Evolutionary conservation across 2,888 invertebrate species (phyloP), one percentile per base, ranked within the genome.

Genomic region (Dynastes tityus): DNA sequence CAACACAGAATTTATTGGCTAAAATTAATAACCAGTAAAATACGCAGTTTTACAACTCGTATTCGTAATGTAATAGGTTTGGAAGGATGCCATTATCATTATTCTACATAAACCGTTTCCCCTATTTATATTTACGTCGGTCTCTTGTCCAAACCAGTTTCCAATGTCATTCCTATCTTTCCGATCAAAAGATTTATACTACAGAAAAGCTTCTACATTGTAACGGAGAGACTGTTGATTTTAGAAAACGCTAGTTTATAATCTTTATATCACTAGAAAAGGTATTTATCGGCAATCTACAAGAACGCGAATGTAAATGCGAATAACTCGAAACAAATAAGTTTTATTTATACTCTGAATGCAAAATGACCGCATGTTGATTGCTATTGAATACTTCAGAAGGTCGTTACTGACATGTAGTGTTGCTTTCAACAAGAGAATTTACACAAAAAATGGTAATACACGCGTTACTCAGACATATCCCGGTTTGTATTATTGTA

Each of bases 281-380:
- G 49, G 27, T 67, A 67, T 49, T 49, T 67, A 45, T 49, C 67
- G 16, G 63, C 13, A 13, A 63, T 8, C 63, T 32, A 63, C 67
- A 67, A 45, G 45, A 9, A 45, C 67, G 67, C 27, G 63, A 63
- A 63, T 29, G 63, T 32, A 63, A 63, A 63, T 63, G 63, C 27
- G 63, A 27, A 32, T 63, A 63, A 63, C 63, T 63, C 4, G 29
- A 27, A 63, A 63, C 63, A 63, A 63, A 63, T 63, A 32, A 32
- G 32, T 67, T 67, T 67, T 67, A 67, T 67, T 67, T 67, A 49
- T 67, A 67, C 45, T 45, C 45, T 67, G 67, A 67, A 45, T 67
- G 67, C n/a, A 3, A 67, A 45, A 67, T 45, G 67, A 22, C 49
- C 67, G 51, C 67, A 67, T 67, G 67, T 22, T 27, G 67, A 67